phyloP scores from a whole-genome alignment of 2,888 invertebrate genomes.

The Drosophila borealis region DNA sequence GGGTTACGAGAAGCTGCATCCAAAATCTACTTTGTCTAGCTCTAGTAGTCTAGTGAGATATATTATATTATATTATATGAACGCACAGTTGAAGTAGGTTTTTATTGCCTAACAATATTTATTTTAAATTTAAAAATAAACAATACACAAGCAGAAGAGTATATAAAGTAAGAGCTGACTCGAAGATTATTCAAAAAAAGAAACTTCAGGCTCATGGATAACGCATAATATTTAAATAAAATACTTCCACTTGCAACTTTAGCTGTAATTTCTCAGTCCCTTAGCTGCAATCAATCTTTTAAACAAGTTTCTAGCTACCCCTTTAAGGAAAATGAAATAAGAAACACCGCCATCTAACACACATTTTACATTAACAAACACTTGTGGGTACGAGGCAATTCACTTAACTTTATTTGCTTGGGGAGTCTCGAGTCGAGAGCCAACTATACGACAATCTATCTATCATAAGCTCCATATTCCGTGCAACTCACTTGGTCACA shows the following conservation, averaged over 20 bases:
- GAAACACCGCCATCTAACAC: slow-evolving; percentile 11
- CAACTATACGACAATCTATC: slow-evolving; percentile 52
- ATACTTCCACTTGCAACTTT: not conserved
- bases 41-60: not conserved
- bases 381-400: slow-evolving; percentile 54
- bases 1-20: not conserved
- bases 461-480: slow-evolving; percentile 50
- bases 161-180: too few species aligned
- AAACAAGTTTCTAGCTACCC: slow-evolving; percentile 31
- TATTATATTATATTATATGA: not conserved
- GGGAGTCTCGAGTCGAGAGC: slow-evolving; percentile 49
- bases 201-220: not conserved
- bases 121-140: too few species aligned
- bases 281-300: slow-evolving; percentile 45
- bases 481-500: slow-evolving; percentile 68
- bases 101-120: too few species aligned
- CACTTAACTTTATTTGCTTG: slow-evolving; percentile 75
- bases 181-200: too few species aligned
- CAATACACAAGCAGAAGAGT: too few species aligned
- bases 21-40: not conserved
- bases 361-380: slow-evolving; percentile 66
- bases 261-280: slow-evolving; percentile 29
- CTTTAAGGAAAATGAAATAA: not conserved
- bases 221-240: not conserved
- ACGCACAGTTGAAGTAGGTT: too few species aligned